Evolutionary conservation across 2,797 vertebrate genomes (phyloP).

Genomic region (Trachurus trachurus): DNA sequence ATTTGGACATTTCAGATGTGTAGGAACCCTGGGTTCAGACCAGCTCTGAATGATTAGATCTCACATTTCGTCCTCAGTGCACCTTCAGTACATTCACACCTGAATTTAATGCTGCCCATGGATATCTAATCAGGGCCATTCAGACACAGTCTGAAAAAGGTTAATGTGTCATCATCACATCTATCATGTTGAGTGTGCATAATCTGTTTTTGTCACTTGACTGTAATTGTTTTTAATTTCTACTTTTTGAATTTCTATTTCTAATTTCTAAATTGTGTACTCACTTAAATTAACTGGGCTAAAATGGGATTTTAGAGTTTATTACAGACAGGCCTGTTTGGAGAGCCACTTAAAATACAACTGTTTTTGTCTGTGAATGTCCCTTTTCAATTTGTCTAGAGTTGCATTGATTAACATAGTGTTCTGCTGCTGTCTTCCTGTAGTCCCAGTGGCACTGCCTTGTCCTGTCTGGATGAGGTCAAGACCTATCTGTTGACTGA

Average conservation of each 20-base stretch:
- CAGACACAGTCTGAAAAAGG: not conserved
- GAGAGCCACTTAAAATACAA: not conserved
- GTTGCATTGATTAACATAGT: not conserved
- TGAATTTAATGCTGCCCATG: too few relatives aligned
- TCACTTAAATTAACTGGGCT: not conserved
- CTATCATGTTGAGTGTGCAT: not conserved
- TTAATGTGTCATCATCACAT: not conserved
- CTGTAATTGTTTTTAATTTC: not conserved
- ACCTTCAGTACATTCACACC: too few relatives aligned
- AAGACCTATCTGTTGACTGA: slow-evolving; percentile 97
- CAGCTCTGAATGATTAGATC: too few relatives aligned
- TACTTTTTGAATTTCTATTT: not conserved
- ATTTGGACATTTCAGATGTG: too few relatives aligned
- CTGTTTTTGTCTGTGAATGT: not conserved
- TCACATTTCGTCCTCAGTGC: too few relatives aligned
- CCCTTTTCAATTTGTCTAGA: not conserved
- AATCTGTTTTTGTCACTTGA: slow-evolving; percentile 2
- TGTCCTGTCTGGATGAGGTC: slow-evolving; percentile 97
- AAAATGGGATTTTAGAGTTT: not conserved
- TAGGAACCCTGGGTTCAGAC: too few relatives aligned
- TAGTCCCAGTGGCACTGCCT: slow-evolving; percentile 96
- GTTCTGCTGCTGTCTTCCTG: slow-evolving; percentile 11
- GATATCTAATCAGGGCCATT: too few relatives aligned
- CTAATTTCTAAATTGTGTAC: not conserved
- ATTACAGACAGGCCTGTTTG: not conserved